Conservation (phyloP, 2,888 invertebrate genomes). For the Ischnura elegans region DNA sequence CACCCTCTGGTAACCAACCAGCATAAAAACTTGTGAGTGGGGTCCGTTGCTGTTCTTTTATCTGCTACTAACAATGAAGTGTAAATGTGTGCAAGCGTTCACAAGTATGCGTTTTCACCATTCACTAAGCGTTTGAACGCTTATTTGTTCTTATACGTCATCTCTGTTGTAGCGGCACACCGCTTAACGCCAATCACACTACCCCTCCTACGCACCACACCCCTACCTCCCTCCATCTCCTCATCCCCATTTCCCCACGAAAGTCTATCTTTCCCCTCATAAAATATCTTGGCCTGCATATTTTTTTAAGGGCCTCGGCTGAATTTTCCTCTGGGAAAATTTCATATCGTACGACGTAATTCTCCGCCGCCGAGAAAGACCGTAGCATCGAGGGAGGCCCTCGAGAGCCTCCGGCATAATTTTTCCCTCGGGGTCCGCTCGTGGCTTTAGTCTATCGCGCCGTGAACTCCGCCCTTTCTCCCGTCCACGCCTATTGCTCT, state of each 20-base stretch:
- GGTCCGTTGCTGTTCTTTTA: background rate
- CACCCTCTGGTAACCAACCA: background rate
- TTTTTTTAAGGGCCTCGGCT: conserved; percentile 48
- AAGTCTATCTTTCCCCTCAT: conserved; percentile 16
- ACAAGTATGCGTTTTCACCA: too few species aligned
- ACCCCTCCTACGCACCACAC: background rate
- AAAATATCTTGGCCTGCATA: background rate
- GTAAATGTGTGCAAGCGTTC: too few species aligned
- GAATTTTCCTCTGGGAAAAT: conserved; percentile 60
- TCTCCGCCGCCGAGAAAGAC: conserved; percentile 28
- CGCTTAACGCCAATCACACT: background rate
- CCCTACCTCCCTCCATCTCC: background rate
- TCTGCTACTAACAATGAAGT: background rate
- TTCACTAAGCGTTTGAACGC: too few species aligned
- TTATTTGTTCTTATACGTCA: background rate
- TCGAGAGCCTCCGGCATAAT: conserved; percentile 61
- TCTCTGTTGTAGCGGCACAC: background rate
- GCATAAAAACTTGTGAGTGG: background rate
- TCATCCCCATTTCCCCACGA: background rate
- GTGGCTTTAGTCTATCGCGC: background rate
- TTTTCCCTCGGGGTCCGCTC: conserved; percentile 54
- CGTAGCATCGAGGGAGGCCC: conserved; percentile 57
- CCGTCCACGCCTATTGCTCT: background rate
- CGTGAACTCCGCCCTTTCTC: background rate
- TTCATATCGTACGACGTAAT: conserved; percentile 64